Evolutionary conservation across 35 echinoderm and acorn worm genomes (phyloP), one percentile per base, ranked within the genome.

Genomic region (Amphiura filiformis): DNA sequence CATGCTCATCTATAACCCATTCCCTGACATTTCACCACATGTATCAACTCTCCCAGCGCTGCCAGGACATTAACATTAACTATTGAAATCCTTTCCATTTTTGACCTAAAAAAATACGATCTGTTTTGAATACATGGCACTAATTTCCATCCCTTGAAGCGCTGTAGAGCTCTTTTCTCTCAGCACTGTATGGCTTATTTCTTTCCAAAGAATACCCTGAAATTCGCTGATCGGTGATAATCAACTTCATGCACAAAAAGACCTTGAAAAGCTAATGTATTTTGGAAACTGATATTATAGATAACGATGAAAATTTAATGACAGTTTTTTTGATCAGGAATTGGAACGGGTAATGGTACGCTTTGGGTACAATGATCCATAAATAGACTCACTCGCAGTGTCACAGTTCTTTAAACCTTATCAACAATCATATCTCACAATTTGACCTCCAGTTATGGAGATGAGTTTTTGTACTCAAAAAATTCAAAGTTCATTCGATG

Each of bases 261-360:
- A 70, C 61, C 61, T 70, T 70, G 61, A 70, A 70, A 11, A 18
- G 26, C 61, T 70, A 70, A 70, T 70, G 61, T 30, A 70, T 4
- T 47, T n/a, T 70, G 61, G 61, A 70, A 70, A 70, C 61, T 70
- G 61, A 70, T 70, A 70, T 70, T 18, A 70, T 5, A 47, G 61
- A 70, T 70, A 70, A n/a, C 61, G 61, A 70, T 70, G 61, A 70
- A 70, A 70, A 26, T 70, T 70, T 70, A 70, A 70, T 70, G 61
- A 70, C 61, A 70, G 41, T 17, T 47, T 47, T 17, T n/a, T n/a
- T 47, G 5, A n/a, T n/a, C n/a, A n/a, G n/a, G n/a, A n/a, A n/a
- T n/a, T n/a, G n/a, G n/a, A n/a, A n/a, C n/a, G n/a, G n/a, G n/a
- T n/a, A n/a, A n/a, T n/a, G n/a, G n/a, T n/a, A n/a, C n/a, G n/a